Evolutionary conservation across 2,797 vertebrate genomes (phyloP).

Genomic region (Neosalanx taihuensis): DNA sequence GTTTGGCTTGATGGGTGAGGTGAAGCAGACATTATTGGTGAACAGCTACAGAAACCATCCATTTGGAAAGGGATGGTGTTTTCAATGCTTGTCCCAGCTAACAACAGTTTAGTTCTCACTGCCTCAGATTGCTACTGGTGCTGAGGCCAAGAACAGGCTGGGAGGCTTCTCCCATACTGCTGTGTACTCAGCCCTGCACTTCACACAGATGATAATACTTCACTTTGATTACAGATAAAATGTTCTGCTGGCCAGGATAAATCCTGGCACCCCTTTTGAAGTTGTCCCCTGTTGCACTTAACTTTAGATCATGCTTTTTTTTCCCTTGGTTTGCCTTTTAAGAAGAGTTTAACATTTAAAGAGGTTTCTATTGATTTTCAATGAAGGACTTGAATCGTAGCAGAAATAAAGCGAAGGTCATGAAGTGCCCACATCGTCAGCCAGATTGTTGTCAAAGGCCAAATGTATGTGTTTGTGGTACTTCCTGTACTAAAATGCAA

Average conservation of each 20-base stretch:
- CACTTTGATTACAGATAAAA: constrained; percentile 44
- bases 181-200: neutral
- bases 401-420: neutral
- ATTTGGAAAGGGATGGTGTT: constrained; percentile 58
- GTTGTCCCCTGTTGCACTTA: constrained; percentile 16
- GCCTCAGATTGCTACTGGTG: constrained; percentile 17
- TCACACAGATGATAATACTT: constrained; percentile 44
- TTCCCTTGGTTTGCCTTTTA: constrained; percentile 15
- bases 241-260: constrained; percentile 17
- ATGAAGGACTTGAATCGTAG: neutral
- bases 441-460: neutral
- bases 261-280: constrained; percentile 13
- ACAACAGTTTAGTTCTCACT: constrained; percentile 51
- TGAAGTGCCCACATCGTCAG: neutral
- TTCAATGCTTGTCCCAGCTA: constrained; percentile 42
- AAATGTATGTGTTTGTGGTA: neutral
- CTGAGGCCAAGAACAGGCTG: constrained; percentile 35
- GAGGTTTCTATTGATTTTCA: constrained; percentile 10
- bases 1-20: constrained; percentile 37
- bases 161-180: constrained; percentile 37
- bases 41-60: constrained; percentile 60
- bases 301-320: constrained; percentile 5
- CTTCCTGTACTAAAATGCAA: neutral
- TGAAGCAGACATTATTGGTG: constrained; percentile 43
- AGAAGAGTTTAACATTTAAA: constrained; percentile 19